A percentile compares a stretch with the other conserved stretches of the same genome.
Evolutionary conservation across 2,113 vertebrate genomes (phyloP).

Genomic region (Typhlomys cinereus): DNA sequence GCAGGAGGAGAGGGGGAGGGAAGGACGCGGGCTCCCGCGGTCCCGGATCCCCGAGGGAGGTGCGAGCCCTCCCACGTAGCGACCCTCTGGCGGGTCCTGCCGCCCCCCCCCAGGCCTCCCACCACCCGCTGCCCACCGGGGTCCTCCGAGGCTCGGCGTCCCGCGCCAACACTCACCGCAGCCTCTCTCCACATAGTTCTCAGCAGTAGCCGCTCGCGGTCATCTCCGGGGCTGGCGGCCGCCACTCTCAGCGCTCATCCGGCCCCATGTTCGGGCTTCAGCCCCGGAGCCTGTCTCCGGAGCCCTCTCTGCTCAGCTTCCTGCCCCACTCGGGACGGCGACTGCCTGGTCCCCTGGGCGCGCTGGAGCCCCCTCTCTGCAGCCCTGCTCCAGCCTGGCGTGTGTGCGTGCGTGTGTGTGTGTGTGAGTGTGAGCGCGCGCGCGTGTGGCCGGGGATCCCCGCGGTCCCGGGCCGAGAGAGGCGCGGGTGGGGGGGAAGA

Average conservation of each 20-base stretch:
- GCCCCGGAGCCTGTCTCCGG: conserved; percentile 31
- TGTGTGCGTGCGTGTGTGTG: background rate
- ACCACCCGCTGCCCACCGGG: background rate
- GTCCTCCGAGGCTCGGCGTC: conserved; percentile 39
- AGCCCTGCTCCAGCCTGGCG: conserved; percentile 54
- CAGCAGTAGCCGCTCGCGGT: conserved; percentile 78
- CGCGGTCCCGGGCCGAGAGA: conserved; percentile 66
- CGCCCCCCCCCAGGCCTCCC: conserved; percentile 45
- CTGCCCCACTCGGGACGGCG: conserved; percentile 45
- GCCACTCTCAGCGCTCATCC: conserved; percentile 63
- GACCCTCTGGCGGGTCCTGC: conserved; percentile 60
- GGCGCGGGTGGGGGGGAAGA: conserved; percentile 14
- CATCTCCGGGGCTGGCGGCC: conserved; percentile 78
- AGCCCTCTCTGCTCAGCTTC: conserved; percentile 30
- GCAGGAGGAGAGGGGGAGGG: conserved; percentile 70
- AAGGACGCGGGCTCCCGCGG: conserved; percentile 54
- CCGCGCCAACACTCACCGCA: conserved; percentile 92
- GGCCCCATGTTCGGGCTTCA: conserved; percentile 64
- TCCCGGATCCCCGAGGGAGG: conserved; percentile 65
- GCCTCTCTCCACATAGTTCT: conserved; percentile 94
- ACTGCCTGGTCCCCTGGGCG: conserved; percentile 35
- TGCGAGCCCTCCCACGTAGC: conserved; percentile 66
- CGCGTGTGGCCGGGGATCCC: conserved; percentile 76
- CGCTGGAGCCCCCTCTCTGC: conserved; percentile 49
- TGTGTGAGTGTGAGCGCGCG: conserved; percentile 41